Percentiles rank a stretch among this genome's conserved stretches.
phyloP scores from a whole-genome alignment of 2,888 invertebrate species.

The Neoscelio sp. region DNA sequence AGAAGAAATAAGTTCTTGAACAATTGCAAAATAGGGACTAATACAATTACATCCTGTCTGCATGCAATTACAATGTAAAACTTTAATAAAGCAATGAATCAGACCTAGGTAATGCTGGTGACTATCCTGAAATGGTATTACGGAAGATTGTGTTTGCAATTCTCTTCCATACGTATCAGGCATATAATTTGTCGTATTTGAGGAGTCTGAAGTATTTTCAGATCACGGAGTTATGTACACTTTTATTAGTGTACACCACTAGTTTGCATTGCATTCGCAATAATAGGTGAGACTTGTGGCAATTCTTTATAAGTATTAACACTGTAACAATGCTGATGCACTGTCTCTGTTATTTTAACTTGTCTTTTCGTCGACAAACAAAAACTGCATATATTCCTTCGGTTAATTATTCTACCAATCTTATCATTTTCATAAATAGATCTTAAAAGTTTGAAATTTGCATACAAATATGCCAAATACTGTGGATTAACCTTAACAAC shows the following conservation, averaged over 20 bases:
- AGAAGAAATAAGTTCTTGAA: conserved; percentile 25
- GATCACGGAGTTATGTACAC: conserved; percentile 13
- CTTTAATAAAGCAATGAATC: conserved; percentile 53
- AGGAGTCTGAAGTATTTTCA: conserved; percentile 57
- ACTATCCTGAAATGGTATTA: conserved; percentile 15
- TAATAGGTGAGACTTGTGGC: conserved; percentile 8
- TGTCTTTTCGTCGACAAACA: conserved; percentile 36
- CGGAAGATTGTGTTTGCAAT: conserved; percentile 48
- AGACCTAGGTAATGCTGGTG: conserved; percentile 23
- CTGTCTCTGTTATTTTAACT: conserved; percentile 47
- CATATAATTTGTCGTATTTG: conserved; percentile 52
- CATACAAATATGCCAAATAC: conserved; percentile 49
- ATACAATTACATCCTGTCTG: conserved; percentile 44
- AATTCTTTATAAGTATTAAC: conserved; percentile 56
- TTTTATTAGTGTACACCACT: conserved; percentile 2
- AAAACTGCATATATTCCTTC: conserved; percentile 33
- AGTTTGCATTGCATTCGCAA: conserved; percentile 22
- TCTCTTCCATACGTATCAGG: conserved; percentile 32
- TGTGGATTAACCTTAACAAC: conserved; percentile 49
- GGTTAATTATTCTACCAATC: conserved; percentile 39
- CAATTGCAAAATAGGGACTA: conserved; percentile 49
- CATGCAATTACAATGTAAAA: conserved; percentile 32
- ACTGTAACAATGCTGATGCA: conserved; percentile 31
- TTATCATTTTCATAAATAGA: conserved; percentile 39
- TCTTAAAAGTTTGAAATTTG: conserved; percentile 43